Percentiles rank a stretch among this genome's conserved stretches.
These are phyloP conservation scores for Alosa alosa DNA, from an alignment of 2,113 vertebrate species.

Conservation along the genomic window DNA sequence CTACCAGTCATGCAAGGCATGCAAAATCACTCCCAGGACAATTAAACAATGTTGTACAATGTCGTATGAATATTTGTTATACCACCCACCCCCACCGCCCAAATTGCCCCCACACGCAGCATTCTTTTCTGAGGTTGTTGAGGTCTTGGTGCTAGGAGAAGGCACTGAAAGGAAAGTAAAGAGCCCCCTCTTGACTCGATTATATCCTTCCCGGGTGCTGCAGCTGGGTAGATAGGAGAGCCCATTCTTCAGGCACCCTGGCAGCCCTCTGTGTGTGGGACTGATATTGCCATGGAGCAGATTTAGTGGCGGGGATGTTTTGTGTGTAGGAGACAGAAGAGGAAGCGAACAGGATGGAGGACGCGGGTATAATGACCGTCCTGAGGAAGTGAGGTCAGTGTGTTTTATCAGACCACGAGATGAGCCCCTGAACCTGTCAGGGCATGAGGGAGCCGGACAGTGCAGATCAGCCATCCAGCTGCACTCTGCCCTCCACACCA, in stretches of 20 bases:
- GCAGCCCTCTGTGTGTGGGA: slow-evolving; percentile 34
- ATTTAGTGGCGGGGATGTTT: slow-evolving; percentile 2
- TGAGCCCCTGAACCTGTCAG: slow-evolving; percentile 35
- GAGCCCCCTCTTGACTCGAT: slow-evolving; percentile 40
- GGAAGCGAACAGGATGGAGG: not conserved
- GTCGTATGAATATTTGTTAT: slow-evolving; percentile 27
- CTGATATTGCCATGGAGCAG: slow-evolving; percentile 35
- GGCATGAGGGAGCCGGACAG: slow-evolving; percentile 54
- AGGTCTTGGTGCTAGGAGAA: slow-evolving; percentile 34
- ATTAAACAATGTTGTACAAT: slow-evolving; percentile 51
- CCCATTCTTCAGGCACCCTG: slow-evolving; percentile 41
- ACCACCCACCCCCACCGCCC: not conserved
- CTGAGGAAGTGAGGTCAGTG: slow-evolving; percentile 25
- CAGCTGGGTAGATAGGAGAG: slow-evolving; percentile 54
- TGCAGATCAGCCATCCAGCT: slow-evolving; percentile 58
- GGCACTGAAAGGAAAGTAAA: slow-evolving; percentile 45
- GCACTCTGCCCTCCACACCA: slow-evolving; percentile 14
- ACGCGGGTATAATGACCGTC: not conserved
- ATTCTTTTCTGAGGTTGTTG: slow-evolving; percentile 37
- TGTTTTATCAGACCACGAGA: not conserved
- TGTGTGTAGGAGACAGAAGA: not conserved
- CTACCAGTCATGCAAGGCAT: slow-evolving; percentile 44
- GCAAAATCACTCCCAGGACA: slow-evolving; percentile 51
- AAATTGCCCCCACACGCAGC: slow-evolving; percentile 14
- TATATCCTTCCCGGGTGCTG: slow-evolving; percentile 54